These are phyloP conservation scores for Acrossocheilus wenchowensis DNA, from an alignment of 2,797 vertebrate genomes.

Conservation along the genomic window DNA sequence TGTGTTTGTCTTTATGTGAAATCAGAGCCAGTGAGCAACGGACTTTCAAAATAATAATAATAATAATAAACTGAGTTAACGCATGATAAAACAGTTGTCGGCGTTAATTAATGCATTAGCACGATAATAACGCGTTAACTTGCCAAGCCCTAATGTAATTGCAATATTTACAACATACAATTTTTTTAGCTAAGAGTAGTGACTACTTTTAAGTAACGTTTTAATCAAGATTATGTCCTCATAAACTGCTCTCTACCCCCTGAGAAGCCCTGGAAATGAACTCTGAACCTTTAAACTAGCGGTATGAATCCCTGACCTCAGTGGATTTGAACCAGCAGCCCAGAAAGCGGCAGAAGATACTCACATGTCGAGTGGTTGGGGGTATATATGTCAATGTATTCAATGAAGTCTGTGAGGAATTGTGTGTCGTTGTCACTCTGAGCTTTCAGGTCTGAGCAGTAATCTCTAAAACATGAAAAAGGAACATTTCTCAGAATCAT, in stretches of 20 bases:
- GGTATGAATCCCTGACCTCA: background rate
- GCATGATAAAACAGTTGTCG: too few relatives aligned
- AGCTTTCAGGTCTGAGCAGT: conserved; percentile 88
- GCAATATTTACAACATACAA: too few relatives aligned
- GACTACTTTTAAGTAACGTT: background rate
- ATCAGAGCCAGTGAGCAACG: too few relatives aligned
- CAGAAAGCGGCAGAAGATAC: conserved; percentile 68
- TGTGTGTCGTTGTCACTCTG: conserved; percentile 88
- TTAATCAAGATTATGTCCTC: background rate
- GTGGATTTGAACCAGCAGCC: background rate
- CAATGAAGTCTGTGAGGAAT: conserved; percentile 91
- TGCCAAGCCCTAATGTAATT: too few relatives aligned
- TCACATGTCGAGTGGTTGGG: conserved; percentile 87
- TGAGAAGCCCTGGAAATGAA: background rate
- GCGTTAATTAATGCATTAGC: too few relatives aligned
- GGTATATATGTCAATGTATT: conserved; percentile 90
- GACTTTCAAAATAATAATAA: too few relatives aligned
- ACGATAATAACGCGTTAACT: too few relatives aligned
- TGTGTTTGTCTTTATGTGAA: too few relatives aligned
- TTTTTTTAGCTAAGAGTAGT: background rate
- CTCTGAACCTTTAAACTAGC: conserved; percentile 12
- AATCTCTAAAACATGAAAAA: conserved; percentile 77
- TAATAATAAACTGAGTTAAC: too few relatives aligned
- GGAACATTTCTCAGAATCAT: background rate
- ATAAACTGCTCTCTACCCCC: background rate